These are phyloP conservation scores for Samia ricini DNA, from an alignment of 1,140 invertebrate species.

Conservation along the genomic window DNA sequence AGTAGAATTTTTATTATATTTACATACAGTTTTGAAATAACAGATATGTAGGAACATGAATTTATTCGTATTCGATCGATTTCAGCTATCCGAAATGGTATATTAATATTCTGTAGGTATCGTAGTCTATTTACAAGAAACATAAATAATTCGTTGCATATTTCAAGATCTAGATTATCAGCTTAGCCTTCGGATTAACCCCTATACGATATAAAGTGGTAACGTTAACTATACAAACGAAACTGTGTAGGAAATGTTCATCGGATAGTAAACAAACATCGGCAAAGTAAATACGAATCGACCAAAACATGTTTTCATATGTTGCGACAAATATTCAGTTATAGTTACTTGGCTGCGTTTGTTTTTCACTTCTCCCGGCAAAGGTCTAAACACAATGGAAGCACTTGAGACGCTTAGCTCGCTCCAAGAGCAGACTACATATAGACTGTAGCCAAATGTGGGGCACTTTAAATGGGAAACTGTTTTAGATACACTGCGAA, in stretches of 20 bases:
- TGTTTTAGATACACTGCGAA: not conserved
- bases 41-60: no score
- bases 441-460: not conserved
- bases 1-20: no score
- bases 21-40: no score
- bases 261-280: conserved; percentile 1
- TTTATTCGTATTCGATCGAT: no score
- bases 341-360: not conserved
- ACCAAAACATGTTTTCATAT: conserved; percentile 27
- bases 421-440: not conserved
- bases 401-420: conserved; percentile 7
- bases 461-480: conserved; percentile 2
- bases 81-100: not conserved
- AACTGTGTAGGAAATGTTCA: not conserved
- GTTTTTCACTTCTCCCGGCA: not conserved
- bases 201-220: not conserved
- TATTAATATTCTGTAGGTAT: not conserved
- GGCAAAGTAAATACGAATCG: conserved; percentile 19
- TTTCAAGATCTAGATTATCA: not conserved
- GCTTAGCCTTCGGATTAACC: not conserved
- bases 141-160: not conserved
- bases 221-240: not conserved
- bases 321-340: not conserved
- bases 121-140: not conserved
- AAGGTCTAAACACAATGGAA: conserved; percentile 9